These are phyloP conservation scores for Hetaerina americana DNA, from an alignment of 1,140 invertebrate genomes.

Conservation along the genomic window DNA sequence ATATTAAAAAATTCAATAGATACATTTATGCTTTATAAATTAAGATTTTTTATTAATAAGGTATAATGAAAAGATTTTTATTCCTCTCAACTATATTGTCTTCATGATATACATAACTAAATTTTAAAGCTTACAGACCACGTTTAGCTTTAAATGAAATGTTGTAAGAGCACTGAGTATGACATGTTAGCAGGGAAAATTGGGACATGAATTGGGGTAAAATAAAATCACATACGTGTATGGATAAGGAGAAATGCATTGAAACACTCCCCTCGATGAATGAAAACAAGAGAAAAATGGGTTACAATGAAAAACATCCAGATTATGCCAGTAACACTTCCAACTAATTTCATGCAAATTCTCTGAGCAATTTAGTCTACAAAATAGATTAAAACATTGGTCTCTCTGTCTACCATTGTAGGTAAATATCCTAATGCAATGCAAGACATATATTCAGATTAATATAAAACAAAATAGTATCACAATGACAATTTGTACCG, in stretches of 20 bases:
- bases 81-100: conserved; percentile 8
- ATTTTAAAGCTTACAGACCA: conserved; percentile 11
- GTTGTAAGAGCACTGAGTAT: conserved; percentile 9
- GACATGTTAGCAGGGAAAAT: conserved; percentile 1
- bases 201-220: background rate
- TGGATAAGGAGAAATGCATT: background rate
- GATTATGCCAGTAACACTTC: background rate
- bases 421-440: conserved; percentile 4
- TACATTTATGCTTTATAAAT: too few species aligned
- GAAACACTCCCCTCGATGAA: background rate
- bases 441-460: conserved; percentile 13
- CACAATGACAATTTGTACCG: conserved; percentile 17
- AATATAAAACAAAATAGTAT: conserved; percentile 16
- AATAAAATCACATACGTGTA: background rate
- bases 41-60: background rate
- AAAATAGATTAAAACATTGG: conserved; percentile 4
- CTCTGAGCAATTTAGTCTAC: background rate
- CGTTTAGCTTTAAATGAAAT: conserved; percentile 1
- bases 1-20: too few species aligned
- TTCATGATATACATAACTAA: conserved; percentile 10
- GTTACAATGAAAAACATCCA: background rate
- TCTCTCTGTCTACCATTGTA: background rate
- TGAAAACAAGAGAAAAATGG: background rate
- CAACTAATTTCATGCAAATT: background rate
- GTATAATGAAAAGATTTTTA: conserved; percentile 3